Evolutionary conservation across 2,113 vertebrate genomes (phyloP).

Genomic region (Oncorhynchus mykiss): DNA sequence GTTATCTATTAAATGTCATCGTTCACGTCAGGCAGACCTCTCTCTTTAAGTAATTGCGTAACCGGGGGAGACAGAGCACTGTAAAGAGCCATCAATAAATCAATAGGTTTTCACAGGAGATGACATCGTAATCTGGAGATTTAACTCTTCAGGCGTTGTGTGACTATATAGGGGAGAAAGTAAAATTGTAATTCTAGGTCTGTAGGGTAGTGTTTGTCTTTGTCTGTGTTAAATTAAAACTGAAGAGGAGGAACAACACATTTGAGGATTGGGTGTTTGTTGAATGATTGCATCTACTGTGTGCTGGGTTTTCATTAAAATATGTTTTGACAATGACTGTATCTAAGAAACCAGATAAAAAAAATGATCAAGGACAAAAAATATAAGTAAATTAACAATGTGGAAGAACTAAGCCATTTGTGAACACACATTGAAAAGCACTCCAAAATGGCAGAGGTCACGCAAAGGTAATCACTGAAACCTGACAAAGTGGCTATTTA

Average conservation of each 20-base stretch:
- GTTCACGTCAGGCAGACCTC: slow-evolving; percentile 18
- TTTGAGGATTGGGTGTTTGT: not conserved
- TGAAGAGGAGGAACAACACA: slow-evolving; percentile 8
- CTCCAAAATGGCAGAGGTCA: slow-evolving; percentile 10
- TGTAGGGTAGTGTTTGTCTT: slow-evolving; percentile 10
- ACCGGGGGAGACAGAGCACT: slow-evolving; percentile 22
- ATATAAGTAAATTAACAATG: not conserved
- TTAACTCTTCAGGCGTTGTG: slow-evolving; percentile 12
- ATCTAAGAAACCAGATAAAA: not conserved
- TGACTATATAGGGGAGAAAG: not conserved
- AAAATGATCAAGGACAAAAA: not conserved
- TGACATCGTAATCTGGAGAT: not conserved
- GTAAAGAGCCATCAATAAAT: slow-evolving; percentile 28
- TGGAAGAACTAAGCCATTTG: slow-evolving; percentile 8
- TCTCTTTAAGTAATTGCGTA: slow-evolving; percentile 20
- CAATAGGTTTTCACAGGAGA: slow-evolving; percentile 33
- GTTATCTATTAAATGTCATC: slow-evolving; percentile 17
- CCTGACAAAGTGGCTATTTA: slow-evolving; percentile 20
- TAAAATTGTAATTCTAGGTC: too few species aligned
- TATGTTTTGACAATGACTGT: not conserved
- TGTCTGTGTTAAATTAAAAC: slow-evolving; percentile 9
- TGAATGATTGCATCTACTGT: slow-evolving; percentile 3
- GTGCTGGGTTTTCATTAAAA: not conserved
- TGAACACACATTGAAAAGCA: slow-evolving; percentile 1
- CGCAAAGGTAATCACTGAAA: slow-evolving; percentile 12